Evolutionary conservation across 1,140 invertebrate species (phyloP), one percentile per base, ranked within the genome.

Genomic region (Dendrolimus kikuchii): DNA sequence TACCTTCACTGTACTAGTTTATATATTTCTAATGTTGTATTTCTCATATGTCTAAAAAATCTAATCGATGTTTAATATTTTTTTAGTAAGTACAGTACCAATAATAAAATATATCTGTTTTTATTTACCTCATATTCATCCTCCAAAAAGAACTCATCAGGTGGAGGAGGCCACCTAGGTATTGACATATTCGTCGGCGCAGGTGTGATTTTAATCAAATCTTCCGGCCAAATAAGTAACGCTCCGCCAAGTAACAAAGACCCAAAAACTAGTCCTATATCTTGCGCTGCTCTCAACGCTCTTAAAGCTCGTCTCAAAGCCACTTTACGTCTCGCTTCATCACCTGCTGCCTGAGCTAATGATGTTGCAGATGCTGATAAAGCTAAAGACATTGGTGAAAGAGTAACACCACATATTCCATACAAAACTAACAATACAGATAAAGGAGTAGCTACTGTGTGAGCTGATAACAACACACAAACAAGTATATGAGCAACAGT

Each of bases 351-450:
- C 74, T 88, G 54, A 8, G 79, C 66, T 10, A 87, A 71, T 5
- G 84, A 72, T 8, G 71, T 91, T 66, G 64, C 89, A 62, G 60
- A 89, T 70, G 72, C 91, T 80, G 63, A 91, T 86, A 66, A 81
- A 72, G 66, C 92, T 81, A 62, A 80, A 56, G 68, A 89, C 88
- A 49, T 91, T 78, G 51, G 92, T 66, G 45, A 90, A 68, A 81
- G 77, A 5, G 90, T 89, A 7, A 90, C 69, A n/a, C 92, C 92
- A 52, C 92, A 80, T 5, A 92, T 59, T 0, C 90, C 81, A 62
- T 92, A 93, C 8, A 89, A 88, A 7, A 90, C 89, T 9, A 92
- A 65, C 38, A 93, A 74, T 37, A 81, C 66, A 9, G 73, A 64
- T 8, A 79, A 49, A 6, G 81, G 81, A 6, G 73, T 77, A 7